These are phyloP conservation scores for Morpho achilles DNA, from an alignment of 2,888 invertebrate genomes.

Conservation along the genomic window DNA sequence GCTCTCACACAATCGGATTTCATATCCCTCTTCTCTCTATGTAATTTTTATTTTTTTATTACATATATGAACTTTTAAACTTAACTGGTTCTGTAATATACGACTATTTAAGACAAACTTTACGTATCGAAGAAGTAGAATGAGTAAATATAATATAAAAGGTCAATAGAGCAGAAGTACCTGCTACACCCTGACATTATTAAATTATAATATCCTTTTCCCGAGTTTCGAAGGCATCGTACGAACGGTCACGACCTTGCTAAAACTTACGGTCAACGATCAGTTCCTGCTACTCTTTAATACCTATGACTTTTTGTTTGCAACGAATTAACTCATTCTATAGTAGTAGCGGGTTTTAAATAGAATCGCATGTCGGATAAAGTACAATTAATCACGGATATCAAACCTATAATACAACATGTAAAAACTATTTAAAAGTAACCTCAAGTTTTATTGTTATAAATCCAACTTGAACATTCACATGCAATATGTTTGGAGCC, in stretches of 20 bases:
- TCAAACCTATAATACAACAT: constrained; percentile 30
- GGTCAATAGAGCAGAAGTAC: too few relatives aligned
- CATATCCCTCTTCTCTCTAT: too few relatives aligned
- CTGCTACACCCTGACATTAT: too few relatives aligned
- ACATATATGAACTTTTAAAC: too few relatives aligned
- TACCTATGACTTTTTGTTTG: constrained; percentile 54
- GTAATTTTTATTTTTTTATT: too few relatives aligned
- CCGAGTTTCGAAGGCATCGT: constrained; percentile 57
- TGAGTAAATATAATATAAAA: too few relatives aligned
- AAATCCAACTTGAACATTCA: constrained; percentile 23
- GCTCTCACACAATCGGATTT: too few relatives aligned
- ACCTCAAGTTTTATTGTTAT: constrained; percentile 1
- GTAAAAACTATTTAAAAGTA: constrained; percentile 8
- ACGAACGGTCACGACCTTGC: constrained; percentile 65
- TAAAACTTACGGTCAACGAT: constrained; percentile 52
- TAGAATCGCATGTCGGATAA: constrained; percentile 43
- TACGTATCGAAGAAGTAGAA: too few relatives aligned
- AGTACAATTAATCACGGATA: constrained; percentile 40
- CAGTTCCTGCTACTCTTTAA: constrained; percentile 47
- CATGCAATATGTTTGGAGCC: constrained; percentile 25
- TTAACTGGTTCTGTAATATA: too few relatives aligned
- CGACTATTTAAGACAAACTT: too few relatives aligned
- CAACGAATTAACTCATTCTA: constrained; percentile 56
- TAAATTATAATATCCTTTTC: background rate
- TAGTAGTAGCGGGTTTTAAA: constrained; percentile 49